Base-by-base conservation (phyloP, 2,113 vertebrate genomes). In the Uria lomvia region DNA sequence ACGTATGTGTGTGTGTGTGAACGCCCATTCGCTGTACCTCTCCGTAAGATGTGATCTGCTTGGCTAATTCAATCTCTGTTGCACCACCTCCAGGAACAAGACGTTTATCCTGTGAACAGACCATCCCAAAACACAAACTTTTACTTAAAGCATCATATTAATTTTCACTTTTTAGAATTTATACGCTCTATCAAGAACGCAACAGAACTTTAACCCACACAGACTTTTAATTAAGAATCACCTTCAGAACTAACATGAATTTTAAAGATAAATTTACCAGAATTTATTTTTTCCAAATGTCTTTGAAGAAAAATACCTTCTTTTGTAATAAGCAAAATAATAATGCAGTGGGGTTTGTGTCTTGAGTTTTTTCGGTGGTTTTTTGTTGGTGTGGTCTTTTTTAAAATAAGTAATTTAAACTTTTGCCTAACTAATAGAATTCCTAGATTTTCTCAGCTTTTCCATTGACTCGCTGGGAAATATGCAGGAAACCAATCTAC, bases 1-100 rank as follows among this genome's bases (percentile, higher is more conserved):
- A 7, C 9, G 0, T 10, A 6, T 24, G 12, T 27, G 6, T 6
- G 5, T 15, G 3, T 40, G 13, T 50, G 11, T 58, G 66, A 71
- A 63, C 24, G 19, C 6, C n/a, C 60, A 15, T 52, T 55, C 55
- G 38, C 59, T 92, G 77, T 98, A 99, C 99, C 99, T 99, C 99
- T 98, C 99, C 99, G 0, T 99, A 99, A 9, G 99, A 99, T 10
- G 99, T 99, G 72, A 99, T 99, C 92, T 98, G 98, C 88, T 99
- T 99, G 74, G 99, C 99, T 95, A 99, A 97, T 80, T 99, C 99
- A 53, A 99, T 99, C 97, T 99, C 99, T 73, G 99, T 99, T 49
- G 99, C 99, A 92, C 99, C 99, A 30, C 99, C 99, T 95, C 99
- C 99, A 29, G 99, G 99, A 40, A 99, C 78, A 88, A 99, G 98